These are phyloP conservation scores for Ceramica pisi DNA, from an alignment of 2,888 invertebrate genomes.

Conservation along the genomic window DNA sequence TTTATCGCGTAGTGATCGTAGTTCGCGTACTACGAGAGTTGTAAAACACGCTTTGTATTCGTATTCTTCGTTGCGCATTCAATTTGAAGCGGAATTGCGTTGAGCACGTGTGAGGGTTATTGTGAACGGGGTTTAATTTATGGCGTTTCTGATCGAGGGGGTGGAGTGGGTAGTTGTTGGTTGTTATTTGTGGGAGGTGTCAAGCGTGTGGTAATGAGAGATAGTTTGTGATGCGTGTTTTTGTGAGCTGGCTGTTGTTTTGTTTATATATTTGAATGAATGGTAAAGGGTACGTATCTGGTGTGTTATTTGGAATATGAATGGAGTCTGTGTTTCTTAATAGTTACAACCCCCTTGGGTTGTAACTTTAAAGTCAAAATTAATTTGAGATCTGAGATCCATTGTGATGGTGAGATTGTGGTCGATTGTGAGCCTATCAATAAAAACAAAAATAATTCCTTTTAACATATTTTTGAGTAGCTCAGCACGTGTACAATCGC, in stretches of 20 bases:
- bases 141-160: slow-evolving; percentile 43
- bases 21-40: slow-evolving; percentile 52
- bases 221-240: slow-evolving; percentile 3
- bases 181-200: slow-evolving; percentile 26
- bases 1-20: slow-evolving; percentile 59
- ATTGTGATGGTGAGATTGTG: too few relatives aligned
- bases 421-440: too few relatives aligned
- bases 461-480: too few relatives aligned
- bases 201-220: background rate
- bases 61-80: slow-evolving; percentile 61
- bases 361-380: too few relatives aligned
- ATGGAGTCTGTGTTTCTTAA: too few relatives aligned
- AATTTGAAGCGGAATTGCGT: slow-evolving; percentile 61
- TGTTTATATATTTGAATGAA: too few relatives aligned
- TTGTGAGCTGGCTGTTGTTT: too few relatives aligned
- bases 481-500: background rate
- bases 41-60: slow-evolving; percentile 65
- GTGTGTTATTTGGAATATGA: too few relatives aligned
- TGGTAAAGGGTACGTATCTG: too few relatives aligned
- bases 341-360: too few relatives aligned
- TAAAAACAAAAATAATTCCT: too few relatives aligned
- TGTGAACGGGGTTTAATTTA: slow-evolving; percentile 61
- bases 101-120: slow-evolving; percentile 60
- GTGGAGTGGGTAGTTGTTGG: background rate
- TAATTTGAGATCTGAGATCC: too few relatives aligned